Percentiles rank a stretch among this genome's conserved stretches.
Evolutionary conservation across 30 jellyfish, hydroid and myxozoan species (phyloP).

Genomic region (Turritopsis rubra): DNA sequence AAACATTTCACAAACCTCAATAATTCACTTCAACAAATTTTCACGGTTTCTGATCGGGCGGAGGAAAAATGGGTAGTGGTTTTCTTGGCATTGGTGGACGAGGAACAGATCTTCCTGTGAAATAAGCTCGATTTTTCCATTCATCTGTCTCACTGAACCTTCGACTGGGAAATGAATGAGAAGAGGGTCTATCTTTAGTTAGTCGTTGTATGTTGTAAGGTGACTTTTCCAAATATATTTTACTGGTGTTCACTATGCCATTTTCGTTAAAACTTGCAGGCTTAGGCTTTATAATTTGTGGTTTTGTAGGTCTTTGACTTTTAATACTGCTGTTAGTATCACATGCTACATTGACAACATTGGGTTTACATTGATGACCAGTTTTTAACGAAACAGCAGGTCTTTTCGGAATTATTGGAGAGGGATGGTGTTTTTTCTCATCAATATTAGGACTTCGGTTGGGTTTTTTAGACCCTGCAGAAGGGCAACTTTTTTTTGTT

Average conservation of each 20-base stretch:
- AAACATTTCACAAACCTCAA: too few species aligned
- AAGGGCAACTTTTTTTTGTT: too few species aligned
- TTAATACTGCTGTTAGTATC: neutral
- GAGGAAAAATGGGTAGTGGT: neutral
- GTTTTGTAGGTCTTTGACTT: neutral
- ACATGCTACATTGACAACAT: neutral
- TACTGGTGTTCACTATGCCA: neutral
- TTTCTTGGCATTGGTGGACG: neutral
- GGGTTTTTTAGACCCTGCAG: neutral
- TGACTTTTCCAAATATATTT: neutral
- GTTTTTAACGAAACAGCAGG: neutral
- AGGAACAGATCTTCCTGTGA: neutral
- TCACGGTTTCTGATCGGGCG: neutral
- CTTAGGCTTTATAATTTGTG: neutral
- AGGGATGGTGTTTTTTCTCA: neutral
- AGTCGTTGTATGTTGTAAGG: neutral
- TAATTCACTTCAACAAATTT: too few species aligned
- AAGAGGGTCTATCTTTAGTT: neutral
- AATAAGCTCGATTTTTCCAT: neutral
- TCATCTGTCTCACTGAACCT: neutral
- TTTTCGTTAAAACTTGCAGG: neutral
- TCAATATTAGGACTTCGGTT: neutral
- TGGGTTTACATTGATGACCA: neutral
- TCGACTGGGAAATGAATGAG: neutral
- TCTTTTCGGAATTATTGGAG: neutral